Percentiles rank a stretch among this genome's conserved stretches.
Evolutionary conservation across 2,113 vertebrate species (phyloP).

Genomic region (Physeter macrocephalus): DNA sequence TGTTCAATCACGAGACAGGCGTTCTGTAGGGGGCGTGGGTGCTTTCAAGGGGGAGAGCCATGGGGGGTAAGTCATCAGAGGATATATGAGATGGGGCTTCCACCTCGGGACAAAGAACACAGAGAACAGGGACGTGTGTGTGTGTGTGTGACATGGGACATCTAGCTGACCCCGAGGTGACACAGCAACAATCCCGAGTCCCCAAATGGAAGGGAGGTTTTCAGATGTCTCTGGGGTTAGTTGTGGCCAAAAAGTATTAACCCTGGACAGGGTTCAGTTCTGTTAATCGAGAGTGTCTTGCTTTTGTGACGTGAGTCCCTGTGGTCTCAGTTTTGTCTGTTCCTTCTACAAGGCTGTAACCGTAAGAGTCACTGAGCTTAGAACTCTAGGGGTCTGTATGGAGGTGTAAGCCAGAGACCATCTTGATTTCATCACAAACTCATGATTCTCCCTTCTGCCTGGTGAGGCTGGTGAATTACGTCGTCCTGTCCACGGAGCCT

Average conservation of each 20-base stretch:
- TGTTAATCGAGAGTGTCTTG: not conserved
- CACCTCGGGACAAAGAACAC: not conserved
- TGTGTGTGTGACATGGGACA: not conserved
- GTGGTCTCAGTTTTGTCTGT: not conserved
- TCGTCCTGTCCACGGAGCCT: not conserved
- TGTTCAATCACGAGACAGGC: not conserved
- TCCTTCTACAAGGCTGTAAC: not conserved
- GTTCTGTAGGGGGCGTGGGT: not conserved
- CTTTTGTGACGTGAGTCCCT: not conserved
- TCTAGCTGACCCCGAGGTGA: not conserved
- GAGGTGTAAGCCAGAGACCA: not conserved
- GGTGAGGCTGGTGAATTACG: not conserved
- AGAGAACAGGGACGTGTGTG: not conserved
- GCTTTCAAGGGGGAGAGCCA: not conserved
- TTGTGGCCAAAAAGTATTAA: not conserved
- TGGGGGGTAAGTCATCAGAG: not conserved
- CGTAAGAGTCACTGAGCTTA: not conserved
- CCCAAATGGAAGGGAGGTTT: not conserved
- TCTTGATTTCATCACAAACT: not conserved
- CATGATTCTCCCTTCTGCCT: not conserved
- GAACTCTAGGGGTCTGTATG: not conserved
- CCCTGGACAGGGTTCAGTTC: not conserved
- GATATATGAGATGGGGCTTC: not conserved
- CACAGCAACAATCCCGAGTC: not conserved
- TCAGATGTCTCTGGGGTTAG: not conserved